Evolutionary conservation across 1,140 invertebrate genomes (phyloP).

Genomic region (Pseudachorutes palmiensis): DNA sequence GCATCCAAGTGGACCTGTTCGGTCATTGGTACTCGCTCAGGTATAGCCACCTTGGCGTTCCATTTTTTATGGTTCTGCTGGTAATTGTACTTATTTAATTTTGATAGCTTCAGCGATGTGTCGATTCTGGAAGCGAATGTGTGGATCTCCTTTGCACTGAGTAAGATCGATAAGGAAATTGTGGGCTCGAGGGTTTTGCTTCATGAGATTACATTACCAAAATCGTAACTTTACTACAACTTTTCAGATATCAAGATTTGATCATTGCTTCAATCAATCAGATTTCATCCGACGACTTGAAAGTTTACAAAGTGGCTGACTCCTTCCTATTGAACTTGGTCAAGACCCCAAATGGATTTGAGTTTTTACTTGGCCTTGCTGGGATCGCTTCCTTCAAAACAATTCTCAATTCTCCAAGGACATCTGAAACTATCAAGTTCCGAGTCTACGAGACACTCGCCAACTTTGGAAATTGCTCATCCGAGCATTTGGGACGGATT

Average conservation of each 20-base stretch:
- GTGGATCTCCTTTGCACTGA: constrained; percentile 9
- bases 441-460: constrained; percentile 33
- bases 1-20: constrained; percentile 28
- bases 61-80: not conserved
- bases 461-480: constrained; percentile 14
- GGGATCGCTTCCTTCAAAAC: constrained; percentile 25
- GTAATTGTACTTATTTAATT: not conserved
- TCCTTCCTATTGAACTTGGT: constrained; percentile 24
- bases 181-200: too few species aligned
- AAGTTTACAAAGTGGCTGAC: constrained; percentile 21
- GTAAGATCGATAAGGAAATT: too few species aligned
- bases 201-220: too few species aligned
- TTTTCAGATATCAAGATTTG: constrained; percentile 31
- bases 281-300: constrained; percentile 22
- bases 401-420: not conserved
- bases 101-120: constrained; percentile 18
- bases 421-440: constrained; percentile 18
- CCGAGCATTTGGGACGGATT: constrained; percentile 20
- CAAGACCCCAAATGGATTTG: not conserved
- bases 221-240: too few species aligned
- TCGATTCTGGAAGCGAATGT: constrained; percentile 1
- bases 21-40: constrained; percentile 29
- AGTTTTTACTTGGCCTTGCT: constrained; percentile 23
- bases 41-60: constrained; percentile 12
- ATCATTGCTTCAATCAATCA: constrained; percentile 25